phyloP scores from a whole-genome alignment of 2,888 invertebrate genomes.

The Acleris sparsana region DNA sequence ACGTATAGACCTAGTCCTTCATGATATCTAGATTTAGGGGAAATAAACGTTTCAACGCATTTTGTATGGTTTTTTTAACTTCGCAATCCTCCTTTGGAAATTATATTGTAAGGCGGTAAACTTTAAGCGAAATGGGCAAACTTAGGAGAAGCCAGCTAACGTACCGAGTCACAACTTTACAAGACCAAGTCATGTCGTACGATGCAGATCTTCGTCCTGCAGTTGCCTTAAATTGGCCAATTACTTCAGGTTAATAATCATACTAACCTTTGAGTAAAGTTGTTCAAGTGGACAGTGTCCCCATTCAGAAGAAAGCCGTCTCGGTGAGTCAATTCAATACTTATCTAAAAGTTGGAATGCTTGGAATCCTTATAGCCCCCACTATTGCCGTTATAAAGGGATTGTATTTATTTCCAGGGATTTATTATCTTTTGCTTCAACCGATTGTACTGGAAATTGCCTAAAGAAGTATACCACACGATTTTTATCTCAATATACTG shows the following conservation, averaged over 20 bases:
- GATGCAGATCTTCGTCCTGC: slow-evolving; percentile 30
- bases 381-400: no score
- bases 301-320: slow-evolving; percentile 4
- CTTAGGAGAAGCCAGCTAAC: slow-evolving; percentile 18
- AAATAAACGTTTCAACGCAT: no score
- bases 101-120: slow-evolving; percentile 24
- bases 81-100: neutral
- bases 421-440: neutral
- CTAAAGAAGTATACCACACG: neutral
- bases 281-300: slow-evolving; percentile 20
- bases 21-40: no score
- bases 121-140: slow-evolving; percentile 22
- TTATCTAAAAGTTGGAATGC: neutral
- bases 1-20: no score
- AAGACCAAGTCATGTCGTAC: slow-evolving; percentile 20
- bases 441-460: neutral
- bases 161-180: slow-evolving; percentile 19
- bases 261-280: slow-evolving; percentile 22
- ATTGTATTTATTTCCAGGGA: no score
- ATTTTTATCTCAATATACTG: slow-evolving; percentile 1
- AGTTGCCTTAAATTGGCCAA: slow-evolving; percentile 29
- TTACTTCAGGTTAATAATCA: slow-evolving; percentile 34
- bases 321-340: neutral
- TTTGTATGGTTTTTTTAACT: no score
- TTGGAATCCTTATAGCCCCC: neutral